Conservation (phyloP, 2,113 vertebrate species). For the Mionectes macconnelli region DNA sequence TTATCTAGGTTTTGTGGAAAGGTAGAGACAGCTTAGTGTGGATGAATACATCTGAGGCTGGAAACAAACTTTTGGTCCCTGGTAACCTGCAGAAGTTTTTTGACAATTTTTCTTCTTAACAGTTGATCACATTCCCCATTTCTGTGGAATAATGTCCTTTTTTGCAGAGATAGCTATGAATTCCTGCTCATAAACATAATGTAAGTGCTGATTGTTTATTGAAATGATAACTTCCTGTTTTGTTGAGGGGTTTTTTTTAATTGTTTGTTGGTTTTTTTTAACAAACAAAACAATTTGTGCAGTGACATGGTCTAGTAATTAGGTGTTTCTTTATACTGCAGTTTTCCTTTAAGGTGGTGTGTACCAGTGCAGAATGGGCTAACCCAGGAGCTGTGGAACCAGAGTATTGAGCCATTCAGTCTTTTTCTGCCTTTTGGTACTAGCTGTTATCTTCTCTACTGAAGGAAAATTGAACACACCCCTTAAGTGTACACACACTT, state of each 20-base stretch:
- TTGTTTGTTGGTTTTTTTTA: not conserved
- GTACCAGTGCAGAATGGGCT: slow-evolving; percentile 7
- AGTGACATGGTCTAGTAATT: slow-evolving; percentile 3
- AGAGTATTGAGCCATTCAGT: slow-evolving; percentile 29
- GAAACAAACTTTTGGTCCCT: not conserved
- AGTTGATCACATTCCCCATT: not conserved
- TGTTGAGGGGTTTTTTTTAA: not conserved
- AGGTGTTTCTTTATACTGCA: slow-evolving; percentile 31
- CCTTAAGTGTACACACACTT: not conserved
- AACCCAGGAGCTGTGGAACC: not conserved
- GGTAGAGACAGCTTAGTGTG: not conserved
- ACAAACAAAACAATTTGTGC: not conserved
- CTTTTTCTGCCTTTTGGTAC: slow-evolving; percentile 19
- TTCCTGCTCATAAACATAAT: not conserved
- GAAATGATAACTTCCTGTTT: not conserved
- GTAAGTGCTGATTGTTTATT: not conserved
- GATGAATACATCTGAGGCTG: not conserved
- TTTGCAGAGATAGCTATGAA: slow-evolving; percentile 5
- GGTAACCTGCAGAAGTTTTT: not conserved
- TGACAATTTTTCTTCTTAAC: not conserved
- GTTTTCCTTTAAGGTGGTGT: slow-evolving; percentile 56
- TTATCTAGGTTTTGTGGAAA: not conserved
- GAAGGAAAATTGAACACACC: not conserved
- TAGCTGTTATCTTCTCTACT: not conserved
- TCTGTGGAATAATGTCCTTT: not conserved